These are phyloP conservation scores for Sebastes hopkinsi DNA, from an alignment of 2,797 vertebrate genomes.

Conservation along the genomic window DNA sequence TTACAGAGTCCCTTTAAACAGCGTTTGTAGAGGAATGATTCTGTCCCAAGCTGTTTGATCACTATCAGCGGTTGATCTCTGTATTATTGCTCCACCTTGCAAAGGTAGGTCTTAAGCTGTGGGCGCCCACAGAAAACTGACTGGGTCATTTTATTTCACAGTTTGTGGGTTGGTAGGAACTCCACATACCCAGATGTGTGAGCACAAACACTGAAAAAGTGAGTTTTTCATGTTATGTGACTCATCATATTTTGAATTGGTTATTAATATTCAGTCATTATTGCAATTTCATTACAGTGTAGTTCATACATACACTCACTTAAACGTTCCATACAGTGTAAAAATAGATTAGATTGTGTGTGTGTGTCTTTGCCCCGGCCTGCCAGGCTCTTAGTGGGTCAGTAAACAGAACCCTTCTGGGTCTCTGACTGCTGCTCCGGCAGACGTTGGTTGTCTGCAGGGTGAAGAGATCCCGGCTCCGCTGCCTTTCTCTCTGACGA, in stretches of 20 bases:
- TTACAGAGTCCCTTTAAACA: too few relatives aligned
- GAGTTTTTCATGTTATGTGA: too few relatives aligned
- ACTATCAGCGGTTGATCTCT: too few relatives aligned
- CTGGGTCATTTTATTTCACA: too few relatives aligned
- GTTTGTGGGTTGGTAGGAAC: too few relatives aligned
- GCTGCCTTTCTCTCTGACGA: slow-evolving; percentile 7
- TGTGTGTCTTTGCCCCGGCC: neutral
- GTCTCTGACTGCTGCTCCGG: slow-evolving; percentile 14
- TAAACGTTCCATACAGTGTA: neutral
- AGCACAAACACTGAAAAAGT: too few relatives aligned
- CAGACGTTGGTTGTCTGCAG: slow-evolving; percentile 13
- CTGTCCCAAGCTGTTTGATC: too few relatives aligned
- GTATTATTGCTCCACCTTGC: too few relatives aligned
- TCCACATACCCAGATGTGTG: too few relatives aligned
- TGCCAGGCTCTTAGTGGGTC: slow-evolving; percentile 8
- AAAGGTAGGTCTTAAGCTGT: too few relatives aligned
- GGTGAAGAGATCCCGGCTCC: slow-evolving; percentile 6
- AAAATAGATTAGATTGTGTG: neutral
- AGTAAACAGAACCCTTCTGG: slow-evolving; percentile 30
- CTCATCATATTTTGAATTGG: neutral
- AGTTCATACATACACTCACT: neutral
- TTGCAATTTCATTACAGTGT: neutral
- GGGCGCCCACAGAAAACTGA: too few relatives aligned
- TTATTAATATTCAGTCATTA: neutral
- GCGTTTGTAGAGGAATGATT: too few relatives aligned